Evolutionary conservation across 2,797 vertebrate species (phyloP).

Genomic region (Clamator glandarius): DNA sequence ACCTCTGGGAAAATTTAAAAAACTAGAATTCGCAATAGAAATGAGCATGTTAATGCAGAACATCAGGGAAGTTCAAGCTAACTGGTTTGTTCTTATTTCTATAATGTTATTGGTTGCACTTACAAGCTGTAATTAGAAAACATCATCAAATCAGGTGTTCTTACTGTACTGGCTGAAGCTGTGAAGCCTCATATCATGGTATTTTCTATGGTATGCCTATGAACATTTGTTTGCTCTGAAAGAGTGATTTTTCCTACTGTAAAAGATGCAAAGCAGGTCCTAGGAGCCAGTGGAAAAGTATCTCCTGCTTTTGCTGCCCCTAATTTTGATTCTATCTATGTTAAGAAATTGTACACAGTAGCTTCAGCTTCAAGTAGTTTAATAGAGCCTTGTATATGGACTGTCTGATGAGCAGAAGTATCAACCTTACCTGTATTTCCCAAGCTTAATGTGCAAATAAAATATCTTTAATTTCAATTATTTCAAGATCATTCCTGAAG

Average conservation of each 20-base stretch:
- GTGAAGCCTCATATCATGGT: not conserved
- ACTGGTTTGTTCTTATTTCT: not conserved
- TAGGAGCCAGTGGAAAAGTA: not conserved
- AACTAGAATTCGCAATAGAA: not conserved
- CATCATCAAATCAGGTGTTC: not conserved
- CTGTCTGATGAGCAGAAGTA: not conserved
- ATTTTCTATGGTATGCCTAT: not conserved
- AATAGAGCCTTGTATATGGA: not conserved
- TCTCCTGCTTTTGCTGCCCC: not conserved
- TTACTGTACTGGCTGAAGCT: not conserved
- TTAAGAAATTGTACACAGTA: not conserved
- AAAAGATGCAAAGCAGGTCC: not conserved
- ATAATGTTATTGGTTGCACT: not conserved
- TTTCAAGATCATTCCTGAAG: not conserved
- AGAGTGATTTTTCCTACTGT: not conserved
- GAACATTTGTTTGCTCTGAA: not conserved
- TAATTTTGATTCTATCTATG: not conserved
- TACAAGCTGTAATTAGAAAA: not conserved
- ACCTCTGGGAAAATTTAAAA: not conserved
- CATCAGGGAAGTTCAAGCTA: not conserved
- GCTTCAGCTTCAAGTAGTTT: not conserved
- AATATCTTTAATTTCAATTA: not conserved
- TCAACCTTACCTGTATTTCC: not conserved
- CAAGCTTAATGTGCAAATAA: not conserved
- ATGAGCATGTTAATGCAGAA: accelerated